Evolutionary conservation across 2,113 vertebrate genomes (phyloP).

Genomic region (Chionodraco myersi): DNA sequence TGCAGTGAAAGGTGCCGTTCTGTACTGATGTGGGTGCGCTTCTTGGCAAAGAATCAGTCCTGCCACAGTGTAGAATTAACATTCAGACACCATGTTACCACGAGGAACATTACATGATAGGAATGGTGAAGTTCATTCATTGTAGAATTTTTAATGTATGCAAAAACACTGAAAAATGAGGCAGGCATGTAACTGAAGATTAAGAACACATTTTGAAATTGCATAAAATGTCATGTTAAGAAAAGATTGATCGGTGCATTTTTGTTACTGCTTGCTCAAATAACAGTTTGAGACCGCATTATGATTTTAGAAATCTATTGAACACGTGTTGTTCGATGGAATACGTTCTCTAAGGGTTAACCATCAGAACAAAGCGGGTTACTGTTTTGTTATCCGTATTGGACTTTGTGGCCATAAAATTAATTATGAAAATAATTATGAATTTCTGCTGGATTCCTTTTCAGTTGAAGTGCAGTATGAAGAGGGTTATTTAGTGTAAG

Average conservation of each 20-base stretch:
- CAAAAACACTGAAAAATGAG: background rate
- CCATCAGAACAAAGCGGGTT: background rate
- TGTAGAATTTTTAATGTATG: background rate
- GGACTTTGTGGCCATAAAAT: too few species aligned
- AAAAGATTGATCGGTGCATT: too few species aligned
- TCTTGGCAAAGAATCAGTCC: conserved; percentile 5
- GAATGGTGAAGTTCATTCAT: background rate
- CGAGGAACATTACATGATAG: background rate
- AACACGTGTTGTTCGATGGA: background rate
- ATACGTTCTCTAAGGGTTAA: background rate
- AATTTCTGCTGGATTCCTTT: too few species aligned
- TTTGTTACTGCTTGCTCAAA: background rate
- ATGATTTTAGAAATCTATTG: background rate
- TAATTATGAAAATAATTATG: too few species aligned
- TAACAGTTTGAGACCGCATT: background rate
- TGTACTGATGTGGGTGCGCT: conserved; percentile 16
- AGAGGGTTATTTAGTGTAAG: too few species aligned
- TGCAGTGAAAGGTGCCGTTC: background rate
- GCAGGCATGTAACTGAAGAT: too few species aligned
- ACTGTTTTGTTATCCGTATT: too few species aligned
- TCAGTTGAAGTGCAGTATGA: too few species aligned
- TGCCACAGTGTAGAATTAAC: conserved; percentile 7
- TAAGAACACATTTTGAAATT: background rate
- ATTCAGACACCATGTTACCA: conserved; percentile 1
- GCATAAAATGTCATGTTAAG: too few species aligned